phyloP scores from a whole-genome alignment of 2,888 invertebrate species.

The Bombylius discolor region DNA sequence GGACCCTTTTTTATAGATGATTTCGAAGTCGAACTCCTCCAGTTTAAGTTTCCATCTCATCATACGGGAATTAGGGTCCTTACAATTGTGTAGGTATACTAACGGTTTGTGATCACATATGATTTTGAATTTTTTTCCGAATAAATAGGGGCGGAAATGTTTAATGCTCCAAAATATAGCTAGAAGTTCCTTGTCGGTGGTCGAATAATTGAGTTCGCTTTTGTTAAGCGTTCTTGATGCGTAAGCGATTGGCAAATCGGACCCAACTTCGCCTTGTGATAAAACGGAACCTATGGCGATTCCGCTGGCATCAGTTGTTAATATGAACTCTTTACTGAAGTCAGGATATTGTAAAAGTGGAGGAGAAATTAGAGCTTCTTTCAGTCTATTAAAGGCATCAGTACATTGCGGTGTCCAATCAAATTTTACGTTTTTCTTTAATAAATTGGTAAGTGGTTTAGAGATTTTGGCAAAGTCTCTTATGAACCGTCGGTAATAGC shows the following conservation, averaged over 20 bases:
- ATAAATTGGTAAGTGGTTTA: not conserved
- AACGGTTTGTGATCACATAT: too few relatives aligned
- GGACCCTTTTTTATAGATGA: too few relatives aligned
- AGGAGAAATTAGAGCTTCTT: slow-evolving; percentile 9
- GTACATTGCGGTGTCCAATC: slow-evolving; percentile 1
- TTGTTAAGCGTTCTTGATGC: slow-evolving; percentile 17
- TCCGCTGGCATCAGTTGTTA: slow-evolving; percentile 21
- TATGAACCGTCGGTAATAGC: slow-evolving; percentile 13
- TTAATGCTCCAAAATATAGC: not conserved
- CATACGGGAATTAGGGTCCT: too few relatives aligned
- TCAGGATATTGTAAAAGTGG: slow-evolving; percentile 27
- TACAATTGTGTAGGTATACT: too few relatives aligned
- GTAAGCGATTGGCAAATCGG: slow-evolving; percentile 18
- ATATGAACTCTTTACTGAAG: slow-evolving; percentile 19
- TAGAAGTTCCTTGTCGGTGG: slow-evolving; percentile 18
- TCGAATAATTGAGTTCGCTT: slow-evolving; percentile 17
- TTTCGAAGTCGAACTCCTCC: too few relatives aligned
- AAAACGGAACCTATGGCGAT: slow-evolving; percentile 18
- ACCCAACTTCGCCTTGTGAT: slow-evolving; percentile 11
- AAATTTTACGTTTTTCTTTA: slow-evolving; percentile 1
- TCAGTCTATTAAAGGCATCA: slow-evolving; percentile 1
- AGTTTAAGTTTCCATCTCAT: too few relatives aligned
- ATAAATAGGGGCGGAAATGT: not conserved
- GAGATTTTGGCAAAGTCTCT: slow-evolving; percentile 7
- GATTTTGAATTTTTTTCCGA: not conserved